Conservation (phyloP, 1,140 invertebrate genomes). For the Bombus superbus region DNA sequence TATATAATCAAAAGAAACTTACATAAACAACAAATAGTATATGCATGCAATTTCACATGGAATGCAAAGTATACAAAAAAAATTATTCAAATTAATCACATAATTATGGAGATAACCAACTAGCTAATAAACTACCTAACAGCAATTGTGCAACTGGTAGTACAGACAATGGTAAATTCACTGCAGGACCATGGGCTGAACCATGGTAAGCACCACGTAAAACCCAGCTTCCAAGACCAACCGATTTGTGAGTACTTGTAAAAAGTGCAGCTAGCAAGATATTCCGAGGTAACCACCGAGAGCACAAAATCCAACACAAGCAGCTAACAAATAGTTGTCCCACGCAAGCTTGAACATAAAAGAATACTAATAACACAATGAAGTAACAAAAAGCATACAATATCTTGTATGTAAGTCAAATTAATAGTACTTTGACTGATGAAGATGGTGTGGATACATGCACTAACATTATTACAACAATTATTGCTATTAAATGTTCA, state of each 20-base stretch:
- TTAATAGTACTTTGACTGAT: not conserved
- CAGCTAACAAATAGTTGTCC: conserved; percentile 76
- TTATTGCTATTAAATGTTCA: not conserved
- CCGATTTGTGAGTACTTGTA: conserved; percentile 79
- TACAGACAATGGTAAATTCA: conserved; percentile 78
- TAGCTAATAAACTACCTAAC: conserved; percentile 78
- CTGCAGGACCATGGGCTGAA: conserved; percentile 73
- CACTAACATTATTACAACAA: not conserved
- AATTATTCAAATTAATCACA: not conserved
- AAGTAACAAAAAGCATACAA: not conserved
- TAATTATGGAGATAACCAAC: conserved; percentile 71
- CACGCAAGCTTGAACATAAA: conserved; percentile 71
- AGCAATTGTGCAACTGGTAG: conserved; percentile 79
- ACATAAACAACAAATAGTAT: not conserved
- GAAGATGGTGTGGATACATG: not conserved
- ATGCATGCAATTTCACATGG: not conserved
- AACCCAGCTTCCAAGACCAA: conserved; percentile 78
- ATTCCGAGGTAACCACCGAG: conserved; percentile 75
- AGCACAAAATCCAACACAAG: conserved; percentile 78
- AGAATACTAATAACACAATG: conserved; percentile 14
- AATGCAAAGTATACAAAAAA: not conserved
- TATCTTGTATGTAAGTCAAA: not conserved
- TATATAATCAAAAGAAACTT: not conserved
- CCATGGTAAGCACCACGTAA: conserved; percentile 77
- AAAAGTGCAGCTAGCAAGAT: conserved; percentile 76